Evolutionary conservation across 1,140 invertebrate species (phyloP).

Genomic region (Panagrolaimus sp.): DNA sequence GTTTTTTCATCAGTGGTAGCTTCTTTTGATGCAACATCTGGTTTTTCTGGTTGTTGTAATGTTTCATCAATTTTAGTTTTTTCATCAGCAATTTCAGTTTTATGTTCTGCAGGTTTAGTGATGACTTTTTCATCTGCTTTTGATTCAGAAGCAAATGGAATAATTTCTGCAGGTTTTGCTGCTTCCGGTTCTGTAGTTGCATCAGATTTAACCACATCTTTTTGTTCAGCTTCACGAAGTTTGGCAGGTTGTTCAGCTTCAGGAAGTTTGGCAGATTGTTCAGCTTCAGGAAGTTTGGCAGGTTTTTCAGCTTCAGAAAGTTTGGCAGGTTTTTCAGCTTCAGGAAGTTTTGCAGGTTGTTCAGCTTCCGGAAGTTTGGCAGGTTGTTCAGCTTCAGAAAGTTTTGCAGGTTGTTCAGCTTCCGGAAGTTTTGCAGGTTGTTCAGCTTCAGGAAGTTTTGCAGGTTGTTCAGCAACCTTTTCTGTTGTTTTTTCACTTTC

Average conservation of each 20-base stretch:
- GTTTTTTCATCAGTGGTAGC: no score
- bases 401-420: background rate
- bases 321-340: background rate
- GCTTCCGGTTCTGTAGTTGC: background rate
- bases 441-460: background rate
- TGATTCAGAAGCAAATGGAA: no score
- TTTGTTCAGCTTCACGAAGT: background rate
- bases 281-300: background rate
- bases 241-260: background rate
- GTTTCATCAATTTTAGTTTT: background rate
- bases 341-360: background rate
- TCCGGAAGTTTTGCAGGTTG: background rate
- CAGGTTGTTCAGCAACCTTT: background rate
- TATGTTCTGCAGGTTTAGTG: background rate
- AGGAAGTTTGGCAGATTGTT: background rate
- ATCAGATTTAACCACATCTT: background rate
- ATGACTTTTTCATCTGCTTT: background rate
- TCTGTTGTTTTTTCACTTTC: background rate
- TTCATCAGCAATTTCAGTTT: constrained; percentile 3
- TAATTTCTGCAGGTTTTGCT: background rate
- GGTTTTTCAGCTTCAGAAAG: background rate
- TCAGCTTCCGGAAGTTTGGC: background rate
- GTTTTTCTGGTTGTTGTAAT: no score
- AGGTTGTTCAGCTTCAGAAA: background rate
- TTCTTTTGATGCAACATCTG: no score